Percentiles rank a stretch among this genome's conserved stretches.
These are phyloP conservation scores for Clarias pachynema DNA, from an alignment of 2,797 vertebrate species.

Conservation along the genomic window DNA sequence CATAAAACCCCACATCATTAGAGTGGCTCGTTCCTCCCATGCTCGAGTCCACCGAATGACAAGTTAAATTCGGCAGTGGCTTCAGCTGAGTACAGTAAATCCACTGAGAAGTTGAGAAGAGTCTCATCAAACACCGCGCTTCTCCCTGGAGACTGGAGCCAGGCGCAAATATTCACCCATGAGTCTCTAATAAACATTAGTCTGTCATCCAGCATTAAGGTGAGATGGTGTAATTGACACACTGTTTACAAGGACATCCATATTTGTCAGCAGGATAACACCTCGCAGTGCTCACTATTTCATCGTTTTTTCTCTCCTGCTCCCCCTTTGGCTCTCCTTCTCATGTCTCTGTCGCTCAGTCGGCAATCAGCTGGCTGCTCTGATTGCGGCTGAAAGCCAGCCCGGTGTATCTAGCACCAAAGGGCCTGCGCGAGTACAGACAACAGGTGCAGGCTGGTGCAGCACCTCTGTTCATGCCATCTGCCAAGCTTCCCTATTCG, in stretches of 20 bases:
- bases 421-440: slow-evolving; percentile 61
- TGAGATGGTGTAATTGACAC: slow-evolving; percentile 70
- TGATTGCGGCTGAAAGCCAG: slow-evolving; percentile 73
- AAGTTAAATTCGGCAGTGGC: slow-evolving; percentile 33
- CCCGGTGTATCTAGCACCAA: slow-evolving; percentile 70
- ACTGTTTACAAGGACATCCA: slow-evolving; percentile 69
- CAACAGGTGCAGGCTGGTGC: slow-evolving; percentile 78
- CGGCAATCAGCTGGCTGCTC: slow-evolving; percentile 70
- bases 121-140: slow-evolving; percentile 41
- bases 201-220: slow-evolving; percentile 61
- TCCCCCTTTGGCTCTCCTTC: slow-evolving; percentile 47
- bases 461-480: slow-evolving; percentile 66
- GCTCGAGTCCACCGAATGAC: slow-evolving; percentile 36
- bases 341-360: slow-evolving; percentile 61
- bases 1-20: slow-evolving; percentile 39
- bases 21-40: slow-evolving; percentile 27
- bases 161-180: slow-evolving; percentile 28
- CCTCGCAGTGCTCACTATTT: slow-evolving; percentile 69
- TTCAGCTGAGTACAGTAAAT: slow-evolving; percentile 26
- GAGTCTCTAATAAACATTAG: slow-evolving; percentile 42
- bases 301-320: slow-evolving; percentile 33
- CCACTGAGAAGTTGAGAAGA: slow-evolving; percentile 27
- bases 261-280: slow-evolving; percentile 75
- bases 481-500: slow-evolving; percentile 62
- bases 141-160: slow-evolving; percentile 33